Conservation (phyloP, 2,113 vertebrate genomes). For the Nematolebias whitei region DNA sequence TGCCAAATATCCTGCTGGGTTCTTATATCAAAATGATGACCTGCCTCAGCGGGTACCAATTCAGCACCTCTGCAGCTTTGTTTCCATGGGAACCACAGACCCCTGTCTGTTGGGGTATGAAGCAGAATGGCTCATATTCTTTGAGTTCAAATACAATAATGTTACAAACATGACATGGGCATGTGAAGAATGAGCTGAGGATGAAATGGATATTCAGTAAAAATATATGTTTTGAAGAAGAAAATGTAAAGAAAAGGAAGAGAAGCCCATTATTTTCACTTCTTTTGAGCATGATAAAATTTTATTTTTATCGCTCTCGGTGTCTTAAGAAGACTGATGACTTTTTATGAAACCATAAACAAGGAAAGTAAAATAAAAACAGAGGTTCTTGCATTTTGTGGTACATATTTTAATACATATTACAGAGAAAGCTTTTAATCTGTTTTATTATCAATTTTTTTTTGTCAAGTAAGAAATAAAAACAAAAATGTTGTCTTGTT, state of each 20-base stretch:
- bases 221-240: not conserved
- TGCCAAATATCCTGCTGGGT: conserved; percentile 30
- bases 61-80: conserved; percentile 53
- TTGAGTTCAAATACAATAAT: conserved; percentile 29
- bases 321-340: not conserved
- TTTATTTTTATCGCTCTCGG: not conserved
- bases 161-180: conserved; percentile 23
- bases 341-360: not conserved
- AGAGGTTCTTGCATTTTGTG: not conserved
- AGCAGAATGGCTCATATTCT: conserved; percentile 35
- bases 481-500: too few species aligned
- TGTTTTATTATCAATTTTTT: not conserved
- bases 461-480: too few species aligned
- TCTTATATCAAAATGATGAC: conserved; percentile 37
- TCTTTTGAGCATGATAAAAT: conserved; percentile 17
- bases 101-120: conserved; percentile 44
- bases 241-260: not conserved
- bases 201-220: not conserved
- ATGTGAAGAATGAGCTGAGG: not conserved
- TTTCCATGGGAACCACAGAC: conserved; percentile 77
- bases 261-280: not conserved
- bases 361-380: conserved; percentile 5
- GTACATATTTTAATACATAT: not conserved
- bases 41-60: conserved; percentile 25
- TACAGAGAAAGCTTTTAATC: not conserved